Conservation (phyloP, 2,113 vertebrate genomes). For the Raja brachyura region DNA sequence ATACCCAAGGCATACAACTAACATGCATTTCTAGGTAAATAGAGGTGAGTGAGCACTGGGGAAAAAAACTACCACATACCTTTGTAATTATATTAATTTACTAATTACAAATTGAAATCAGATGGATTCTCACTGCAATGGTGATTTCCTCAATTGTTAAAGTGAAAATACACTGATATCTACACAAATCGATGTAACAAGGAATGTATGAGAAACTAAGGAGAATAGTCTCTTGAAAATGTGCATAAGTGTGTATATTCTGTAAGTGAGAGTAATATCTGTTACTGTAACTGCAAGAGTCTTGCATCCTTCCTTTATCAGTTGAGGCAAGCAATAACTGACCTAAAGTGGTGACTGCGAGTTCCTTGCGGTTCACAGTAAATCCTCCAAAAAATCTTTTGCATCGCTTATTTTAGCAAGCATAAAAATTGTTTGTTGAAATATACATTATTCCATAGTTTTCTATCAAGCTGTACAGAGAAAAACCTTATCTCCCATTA, state of each 20-base stretch:
- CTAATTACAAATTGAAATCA: background rate
- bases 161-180: too few relatives aligned
- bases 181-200: background rate
- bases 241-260: background rate
- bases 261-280: too few relatives aligned
- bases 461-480: background rate
- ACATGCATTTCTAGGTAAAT: background rate
- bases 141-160: too few relatives aligned
- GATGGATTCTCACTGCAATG: background rate
- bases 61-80: background rate
- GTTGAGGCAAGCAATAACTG: background rate
- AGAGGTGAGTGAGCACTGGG: background rate
- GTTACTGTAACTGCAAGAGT: too few relatives aligned
- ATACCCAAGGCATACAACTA: background rate
- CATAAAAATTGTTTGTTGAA: background rate
- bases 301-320: background rate
- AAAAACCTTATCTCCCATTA: background rate
- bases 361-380: background rate
- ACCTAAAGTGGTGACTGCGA: background rate
- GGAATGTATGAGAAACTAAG: background rate
- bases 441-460: background rate
- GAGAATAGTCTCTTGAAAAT: background rate
- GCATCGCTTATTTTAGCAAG: background rate
- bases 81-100: background rate
- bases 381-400: background rate